Conservation (phyloP, 2,888 invertebrate species). For the Caenorhabditis parvicauda region DNA sequence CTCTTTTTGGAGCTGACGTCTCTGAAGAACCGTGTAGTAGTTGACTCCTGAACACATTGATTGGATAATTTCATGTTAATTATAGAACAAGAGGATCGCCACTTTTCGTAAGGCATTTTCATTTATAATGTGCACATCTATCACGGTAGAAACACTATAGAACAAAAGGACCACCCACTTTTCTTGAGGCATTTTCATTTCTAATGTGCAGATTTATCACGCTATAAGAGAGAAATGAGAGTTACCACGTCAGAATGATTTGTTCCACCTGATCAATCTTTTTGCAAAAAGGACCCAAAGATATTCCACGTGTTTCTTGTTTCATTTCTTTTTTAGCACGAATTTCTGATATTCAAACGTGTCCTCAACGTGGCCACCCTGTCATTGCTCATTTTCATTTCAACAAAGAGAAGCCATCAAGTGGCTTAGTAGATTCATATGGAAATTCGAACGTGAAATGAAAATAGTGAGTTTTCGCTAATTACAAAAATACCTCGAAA, state of each 20-base stretch:
- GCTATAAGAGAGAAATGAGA: neutral
- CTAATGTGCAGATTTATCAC: too few species aligned
- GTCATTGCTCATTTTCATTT: neutral
- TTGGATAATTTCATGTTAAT: neutral
- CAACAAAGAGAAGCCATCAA: neutral
- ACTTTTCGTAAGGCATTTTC: too few species aligned
- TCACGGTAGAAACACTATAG: too few species aligned
- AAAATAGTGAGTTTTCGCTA: neutral
- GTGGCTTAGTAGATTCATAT: neutral
- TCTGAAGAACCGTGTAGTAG: slow-evolving; percentile 55
- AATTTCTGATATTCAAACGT: neutral
- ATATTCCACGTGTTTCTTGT: too few species aligned
- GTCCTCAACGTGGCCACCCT: neutral
- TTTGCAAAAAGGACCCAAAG: too few species aligned
- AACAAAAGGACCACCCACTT: too few species aligned
- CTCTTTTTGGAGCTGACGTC: slow-evolving; percentile 52
- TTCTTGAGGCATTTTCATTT: too few species aligned
- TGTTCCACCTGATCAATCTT: too few species aligned
- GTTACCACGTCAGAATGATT: too few species aligned
- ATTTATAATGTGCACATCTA: too few species aligned
- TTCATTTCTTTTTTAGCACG: too few species aligned
- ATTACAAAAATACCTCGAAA: slow-evolving; percentile 37
- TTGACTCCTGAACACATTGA: slow-evolving; percentile 38
- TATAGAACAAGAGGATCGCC: too few species aligned
- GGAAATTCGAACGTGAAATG: neutral